These are phyloP conservation scores for Scolopax bukidnonensis DNA, from an alignment of 2,797 vertebrate species.

Conservation along the genomic window DNA sequence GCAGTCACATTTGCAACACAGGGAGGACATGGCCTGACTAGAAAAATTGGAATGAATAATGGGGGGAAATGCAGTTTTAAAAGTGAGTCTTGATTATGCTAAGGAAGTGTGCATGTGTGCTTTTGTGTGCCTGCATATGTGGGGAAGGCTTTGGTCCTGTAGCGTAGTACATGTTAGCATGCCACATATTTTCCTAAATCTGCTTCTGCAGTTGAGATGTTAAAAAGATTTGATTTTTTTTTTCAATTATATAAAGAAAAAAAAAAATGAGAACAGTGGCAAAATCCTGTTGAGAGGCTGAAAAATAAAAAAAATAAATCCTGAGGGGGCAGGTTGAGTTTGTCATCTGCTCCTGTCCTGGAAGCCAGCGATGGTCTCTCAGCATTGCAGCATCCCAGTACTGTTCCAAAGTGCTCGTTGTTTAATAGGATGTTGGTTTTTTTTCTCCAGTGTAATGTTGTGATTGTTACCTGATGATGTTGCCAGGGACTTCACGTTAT, in stretches of 20 bases:
- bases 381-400: slow-evolving; percentile 28
- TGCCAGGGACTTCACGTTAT: slow-evolving; percentile 33
- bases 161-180: neutral
- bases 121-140: neutral
- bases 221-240: neutral
- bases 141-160: neutral
- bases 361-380: slow-evolving; percentile 11
- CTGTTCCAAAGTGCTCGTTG: slow-evolving; percentile 23
- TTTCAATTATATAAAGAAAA: neutral
- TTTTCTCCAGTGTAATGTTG: slow-evolving; percentile 55
- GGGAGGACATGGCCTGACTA: rapidly evolving
- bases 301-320: neutral
- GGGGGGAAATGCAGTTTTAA: neutral
- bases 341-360: neutral
- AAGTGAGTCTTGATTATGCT: neutral
- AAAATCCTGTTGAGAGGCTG: slow-evolving; percentile 47
- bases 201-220: slow-evolving; percentile 24
- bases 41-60: neutral
- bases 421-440: slow-evolving; percentile 53
- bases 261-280: neutral
- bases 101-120: neutral
- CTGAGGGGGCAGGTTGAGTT: neutral
- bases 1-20: neutral
- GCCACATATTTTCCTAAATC: neutral
- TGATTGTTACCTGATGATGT: slow-evolving; percentile 48